A percentile compares a stretch with the other conserved stretches of the same genome.
Conservation (phyloP, 1,140 invertebrate genomes). For the Zaprionus lachaisei region DNA sequence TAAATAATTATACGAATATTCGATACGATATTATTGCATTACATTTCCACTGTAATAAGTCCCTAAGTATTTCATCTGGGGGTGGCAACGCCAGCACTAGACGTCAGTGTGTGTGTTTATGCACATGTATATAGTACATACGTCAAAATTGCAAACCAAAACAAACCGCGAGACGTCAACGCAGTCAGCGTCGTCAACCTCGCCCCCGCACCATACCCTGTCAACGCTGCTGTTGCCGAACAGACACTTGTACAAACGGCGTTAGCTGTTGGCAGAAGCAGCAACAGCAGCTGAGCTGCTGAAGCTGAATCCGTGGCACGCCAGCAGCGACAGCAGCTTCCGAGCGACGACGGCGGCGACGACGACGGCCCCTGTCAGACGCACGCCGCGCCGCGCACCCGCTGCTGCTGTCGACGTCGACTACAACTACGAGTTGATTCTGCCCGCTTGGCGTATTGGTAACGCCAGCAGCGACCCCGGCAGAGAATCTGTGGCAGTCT, state of each 20-base stretch:
- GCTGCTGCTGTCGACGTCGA: constrained; percentile 63
- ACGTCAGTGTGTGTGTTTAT: constrained; percentile 12
- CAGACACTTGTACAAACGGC: constrained; percentile 51
- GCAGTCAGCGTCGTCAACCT: constrained; percentile 32
- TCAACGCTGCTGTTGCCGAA: background rate
- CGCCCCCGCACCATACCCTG: constrained; percentile 16
- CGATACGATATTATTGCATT: background rate
- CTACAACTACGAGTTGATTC: constrained; percentile 62
- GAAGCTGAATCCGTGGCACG: constrained; percentile 51
- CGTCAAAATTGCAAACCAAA: constrained; percentile 71
- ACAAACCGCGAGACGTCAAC: constrained; percentile 65
- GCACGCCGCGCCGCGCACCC: constrained; percentile 36
- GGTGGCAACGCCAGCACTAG: constrained; percentile 40
- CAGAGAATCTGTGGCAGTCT: constrained; percentile 45
- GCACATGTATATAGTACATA: constrained; percentile 24
- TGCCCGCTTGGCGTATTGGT: constrained; percentile 43
- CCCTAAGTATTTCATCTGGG: constrained; percentile 20
- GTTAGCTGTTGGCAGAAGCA: constrained; percentile 59
- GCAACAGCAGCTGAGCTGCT: constrained; percentile 39
- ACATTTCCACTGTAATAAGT: background rate
- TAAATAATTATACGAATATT: background rate
- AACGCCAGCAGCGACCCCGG: constrained; percentile 39
- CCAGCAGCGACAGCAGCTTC: constrained; percentile 65
- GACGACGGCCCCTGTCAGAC: background rate
- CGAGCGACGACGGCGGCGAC: constrained; percentile 44